Evolutionary conservation across 2,888 invertebrate genomes (phyloP).

Genomic region (Napeogenes sylphis): DNA sequence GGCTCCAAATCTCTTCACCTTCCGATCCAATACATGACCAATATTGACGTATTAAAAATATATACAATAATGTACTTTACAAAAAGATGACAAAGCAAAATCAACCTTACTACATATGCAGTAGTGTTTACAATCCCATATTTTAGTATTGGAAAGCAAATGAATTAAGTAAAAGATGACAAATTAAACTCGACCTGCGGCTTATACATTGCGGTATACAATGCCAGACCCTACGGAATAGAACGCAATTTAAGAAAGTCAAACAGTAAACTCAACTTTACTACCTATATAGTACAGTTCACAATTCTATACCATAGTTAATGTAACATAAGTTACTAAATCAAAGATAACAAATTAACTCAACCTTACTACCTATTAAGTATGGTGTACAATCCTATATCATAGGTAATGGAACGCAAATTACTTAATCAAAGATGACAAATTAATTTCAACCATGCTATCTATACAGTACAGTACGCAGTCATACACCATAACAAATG

Average conservation of each 20-base stretch:
- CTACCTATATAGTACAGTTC: slow-evolving; percentile 44
- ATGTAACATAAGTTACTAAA: slow-evolving; percentile 77
- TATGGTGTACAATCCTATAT: slow-evolving; percentile 50
- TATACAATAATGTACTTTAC: no score
- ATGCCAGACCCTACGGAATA: no score
- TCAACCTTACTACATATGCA: background rate
- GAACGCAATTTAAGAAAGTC: no score
- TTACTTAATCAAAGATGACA: background rate
- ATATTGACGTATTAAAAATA: no score
- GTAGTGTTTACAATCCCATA: slow-evolving; percentile 46
- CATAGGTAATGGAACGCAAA: slow-evolving; percentile 86
- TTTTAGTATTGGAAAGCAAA: slow-evolving; percentile 46
- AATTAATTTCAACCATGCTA: background rate
- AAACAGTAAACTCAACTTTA: no score
- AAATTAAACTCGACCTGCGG: no score
- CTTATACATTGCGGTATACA: no score
- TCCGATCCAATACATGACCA: no score
- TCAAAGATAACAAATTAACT: background rate
- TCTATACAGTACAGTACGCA: no score
- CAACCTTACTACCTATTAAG: slow-evolving; percentile 19
- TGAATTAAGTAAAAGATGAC: no score
- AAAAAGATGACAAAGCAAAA: background rate
- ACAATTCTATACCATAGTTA: slow-evolving; percentile 79
- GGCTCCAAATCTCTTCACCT: no score
- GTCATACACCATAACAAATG: no score